Evolutionary conservation across 2,888 invertebrate genomes (phyloP).

Genomic region (Eupithecia tripunctaria): DNA sequence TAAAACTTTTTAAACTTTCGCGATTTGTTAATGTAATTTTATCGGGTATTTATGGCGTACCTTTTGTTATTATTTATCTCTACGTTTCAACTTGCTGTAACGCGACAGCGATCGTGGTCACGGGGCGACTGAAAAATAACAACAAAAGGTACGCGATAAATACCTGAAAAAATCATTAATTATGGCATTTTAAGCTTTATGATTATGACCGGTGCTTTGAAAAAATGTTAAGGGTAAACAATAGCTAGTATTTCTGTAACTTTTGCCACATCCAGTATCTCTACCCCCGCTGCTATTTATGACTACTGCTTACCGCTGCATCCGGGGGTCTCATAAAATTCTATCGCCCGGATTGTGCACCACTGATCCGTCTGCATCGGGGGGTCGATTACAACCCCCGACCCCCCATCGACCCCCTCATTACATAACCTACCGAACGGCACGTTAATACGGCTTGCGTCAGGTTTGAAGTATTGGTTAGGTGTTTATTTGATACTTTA

Average conservation of each 20-base stretch:
- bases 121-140: too few relatives aligned
- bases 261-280: slow-evolving; percentile 55
- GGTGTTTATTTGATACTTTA: slow-evolving; percentile 17
- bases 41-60: too few relatives aligned
- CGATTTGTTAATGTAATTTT: too few relatives aligned
- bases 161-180: too few relatives aligned
- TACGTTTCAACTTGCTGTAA: too few relatives aligned
- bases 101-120: too few relatives aligned
- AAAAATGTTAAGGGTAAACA: neutral
- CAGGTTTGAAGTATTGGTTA: slow-evolving; percentile 32
- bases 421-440: slow-evolving; percentile 45
- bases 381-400: slow-evolving; percentile 51
- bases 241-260: neutral
- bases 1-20: too few relatives aligned
- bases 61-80: too few relatives aligned
- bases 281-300: slow-evolving; percentile 64
- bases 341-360: slow-evolving; percentile 78
- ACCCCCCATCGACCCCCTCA: slow-evolving; percentile 36
- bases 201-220: neutral
- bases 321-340: slow-evolving; percentile 80
- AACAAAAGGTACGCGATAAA: too few relatives aligned
- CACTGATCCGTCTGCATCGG: slow-evolving; percentile 71
- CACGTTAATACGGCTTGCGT: slow-evolving; percentile 41
- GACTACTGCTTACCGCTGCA: slow-evolving; percentile 76
- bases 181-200: too few relatives aligned